phyloP scores from a whole-genome alignment of 2,113 vertebrate species.

The Saguinus imperator region DNA sequence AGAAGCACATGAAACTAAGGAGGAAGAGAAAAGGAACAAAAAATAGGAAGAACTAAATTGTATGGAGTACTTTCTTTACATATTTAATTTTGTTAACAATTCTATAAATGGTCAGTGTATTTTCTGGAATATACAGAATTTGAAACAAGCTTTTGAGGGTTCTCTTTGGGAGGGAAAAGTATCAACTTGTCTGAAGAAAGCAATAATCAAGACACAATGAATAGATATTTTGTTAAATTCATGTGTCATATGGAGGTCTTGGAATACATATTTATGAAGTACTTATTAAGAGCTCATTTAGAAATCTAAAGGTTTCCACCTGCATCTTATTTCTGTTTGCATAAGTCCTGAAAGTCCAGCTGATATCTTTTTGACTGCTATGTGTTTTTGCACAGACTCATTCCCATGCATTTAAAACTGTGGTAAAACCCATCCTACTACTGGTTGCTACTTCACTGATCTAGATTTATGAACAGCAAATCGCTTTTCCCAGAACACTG shows the following conservation, averaged over 20 bases:
- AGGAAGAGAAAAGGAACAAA: neutral
- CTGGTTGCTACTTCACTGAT: neutral
- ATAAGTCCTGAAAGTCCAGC: neutral
- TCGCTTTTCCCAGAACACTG: neutral
- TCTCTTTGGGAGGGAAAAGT: conserved; percentile 11
- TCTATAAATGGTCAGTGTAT: neutral
- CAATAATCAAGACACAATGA: neutral
- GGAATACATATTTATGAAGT: neutral
- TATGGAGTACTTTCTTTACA: neutral
- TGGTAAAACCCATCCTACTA: neutral
- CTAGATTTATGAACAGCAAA: neutral
- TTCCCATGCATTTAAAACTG: neutral
- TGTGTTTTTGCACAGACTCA: neutral
- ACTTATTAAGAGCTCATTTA: neutral
- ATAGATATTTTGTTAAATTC: neutral
- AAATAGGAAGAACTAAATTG: neutral
- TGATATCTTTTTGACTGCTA: neutral
- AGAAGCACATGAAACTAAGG: neutral
- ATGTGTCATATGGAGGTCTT: neutral
- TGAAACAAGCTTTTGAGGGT: neutral
- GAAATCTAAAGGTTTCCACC: neutral
- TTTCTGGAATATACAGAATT: neutral
- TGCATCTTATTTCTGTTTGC: neutral
- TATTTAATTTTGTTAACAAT: neutral
- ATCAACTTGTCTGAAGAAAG: neutral